Base-by-base conservation (phyloP, 2,113 vertebrate species). In the Cnemophilus loriae region DNA sequence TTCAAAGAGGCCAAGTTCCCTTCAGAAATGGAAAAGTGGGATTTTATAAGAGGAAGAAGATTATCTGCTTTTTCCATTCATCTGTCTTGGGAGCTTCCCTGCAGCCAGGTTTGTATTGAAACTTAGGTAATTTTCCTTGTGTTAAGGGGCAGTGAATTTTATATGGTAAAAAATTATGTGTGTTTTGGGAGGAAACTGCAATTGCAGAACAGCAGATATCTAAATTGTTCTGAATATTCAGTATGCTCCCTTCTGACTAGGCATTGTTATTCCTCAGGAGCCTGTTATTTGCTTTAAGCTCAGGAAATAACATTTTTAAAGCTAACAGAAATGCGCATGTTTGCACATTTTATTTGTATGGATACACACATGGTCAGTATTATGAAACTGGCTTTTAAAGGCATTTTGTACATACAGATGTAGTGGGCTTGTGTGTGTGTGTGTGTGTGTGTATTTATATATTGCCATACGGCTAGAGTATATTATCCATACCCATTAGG, bases 91-190 rank as follows among this genome's bases (percentile, higher is more conserved):
- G 49, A 92, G 19, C 52, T 84, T 64, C 53, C 76, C 87, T 61
- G 81, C 68, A 94, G 50, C 75, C 84, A 90, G 59, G 59, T 23
- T 88, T 93, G 47, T 89, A 53, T 74, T 67, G 93, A 94, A 96
- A 93, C 61, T 35, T 67, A 77, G 74, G 50, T 78, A 9, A 69
- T 91, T 96, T 97, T 79, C 67, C 61, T 89, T 83, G 39, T 92
- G 78, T 60, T 79, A 60, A 91, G 52, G 79, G 33, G 18, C 49
- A 87, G 69, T 64, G 76, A 94, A 93, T 96, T 94, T 91, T 91
- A 44, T 87, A 32, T 74, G 35, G 86, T 93, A 90, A 63, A 85
- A 90, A 64, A 33, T 81, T 71, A 60, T 6, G 3, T 3, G 5
- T 59, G 46, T 56, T 3, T 64, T 69, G 87, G 84, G 83, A 81